Conservation (phyloP, 1,140 invertebrate genomes). For the Leptinotarsa defecta region DNA sequence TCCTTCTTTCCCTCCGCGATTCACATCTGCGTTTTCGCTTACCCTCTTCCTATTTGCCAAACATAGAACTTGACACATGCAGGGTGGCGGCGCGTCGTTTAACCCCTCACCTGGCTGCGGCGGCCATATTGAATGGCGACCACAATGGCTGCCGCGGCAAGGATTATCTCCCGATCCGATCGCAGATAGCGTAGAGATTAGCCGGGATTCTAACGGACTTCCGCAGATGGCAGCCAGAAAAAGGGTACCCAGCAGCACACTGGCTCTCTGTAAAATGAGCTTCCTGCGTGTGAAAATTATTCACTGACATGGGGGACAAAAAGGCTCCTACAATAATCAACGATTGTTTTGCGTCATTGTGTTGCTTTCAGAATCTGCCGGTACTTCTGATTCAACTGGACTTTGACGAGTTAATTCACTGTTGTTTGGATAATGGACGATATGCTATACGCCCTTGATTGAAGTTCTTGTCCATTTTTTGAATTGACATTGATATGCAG, state of each 20-base stretch:
- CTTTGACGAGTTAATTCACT: background rate
- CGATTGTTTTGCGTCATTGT: conserved; percentile 12
- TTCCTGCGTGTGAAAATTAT: conserved; percentile 28
- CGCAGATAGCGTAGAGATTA: conserved; percentile 50
- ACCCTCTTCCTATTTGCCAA: conserved; percentile 27
- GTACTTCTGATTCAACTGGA: background rate
- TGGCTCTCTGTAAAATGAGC: conserved; percentile 19
- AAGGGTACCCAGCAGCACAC: conserved; percentile 6
- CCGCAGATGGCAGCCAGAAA: conserved; percentile 48
- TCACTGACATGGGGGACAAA: background rate
- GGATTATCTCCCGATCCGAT: conserved; percentile 50
- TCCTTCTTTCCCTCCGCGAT: background rate
- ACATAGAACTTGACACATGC: conserved; percentile 7
- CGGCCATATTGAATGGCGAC: conserved; percentile 48
- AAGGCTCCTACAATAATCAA: background rate
- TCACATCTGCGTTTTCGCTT: conserved; percentile 17
- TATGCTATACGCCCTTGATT: background rate
- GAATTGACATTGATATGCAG: too few relatives aligned
- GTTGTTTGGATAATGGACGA: background rate
- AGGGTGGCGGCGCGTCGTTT: conserved; percentile 16
- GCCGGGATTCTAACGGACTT: conserved; percentile 53
- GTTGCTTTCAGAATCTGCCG: background rate
- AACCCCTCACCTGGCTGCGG: conserved; percentile 41
- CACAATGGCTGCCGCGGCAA: conserved; percentile 48
- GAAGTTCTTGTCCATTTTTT: too few relatives aligned